A percentile compares a stretch with the other conserved stretches of the same genome.
Conservation (phyloP, 2,888 invertebrate genomes). For the Augochlorella aurata region DNA sequence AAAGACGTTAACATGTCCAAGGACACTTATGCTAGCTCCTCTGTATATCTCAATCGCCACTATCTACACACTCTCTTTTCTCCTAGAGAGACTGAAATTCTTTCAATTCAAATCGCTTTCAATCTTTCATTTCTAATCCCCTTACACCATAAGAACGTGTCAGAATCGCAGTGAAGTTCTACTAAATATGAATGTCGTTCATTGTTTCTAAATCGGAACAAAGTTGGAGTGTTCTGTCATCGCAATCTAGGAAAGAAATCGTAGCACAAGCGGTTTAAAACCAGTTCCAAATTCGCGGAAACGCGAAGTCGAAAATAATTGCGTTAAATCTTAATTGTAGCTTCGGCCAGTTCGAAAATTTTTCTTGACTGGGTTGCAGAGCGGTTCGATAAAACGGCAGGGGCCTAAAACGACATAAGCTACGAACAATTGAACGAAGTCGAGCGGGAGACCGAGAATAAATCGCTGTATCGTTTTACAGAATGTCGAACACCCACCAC, state of each 20-base stretch:
- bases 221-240: too few species aligned
- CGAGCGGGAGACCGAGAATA: neutral
- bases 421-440: neutral
- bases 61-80: too few species aligned
- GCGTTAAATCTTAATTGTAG: neutral
- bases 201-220: too few species aligned
- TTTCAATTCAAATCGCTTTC: too few species aligned
- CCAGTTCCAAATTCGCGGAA: neutral
- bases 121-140: neutral
- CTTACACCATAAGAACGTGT: too few species aligned
- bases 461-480: constrained; percentile 76
- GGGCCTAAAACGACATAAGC: neutral
- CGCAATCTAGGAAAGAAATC: too few species aligned
- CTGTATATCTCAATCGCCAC: neutral
- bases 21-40: neutral
- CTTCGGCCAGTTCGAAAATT: neutral
- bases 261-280: too few species aligned
- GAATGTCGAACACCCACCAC: constrained; percentile 91
- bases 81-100: too few species aligned
- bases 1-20: neutral
- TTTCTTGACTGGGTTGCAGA: neutral
- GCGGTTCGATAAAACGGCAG: neutral
- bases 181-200: too few species aligned
- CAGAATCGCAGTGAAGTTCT: too few species aligned
- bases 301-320: neutral